Base-by-base conservation (phyloP, 2,888 invertebrate species). In the Dolichomitus sp. region DNA sequence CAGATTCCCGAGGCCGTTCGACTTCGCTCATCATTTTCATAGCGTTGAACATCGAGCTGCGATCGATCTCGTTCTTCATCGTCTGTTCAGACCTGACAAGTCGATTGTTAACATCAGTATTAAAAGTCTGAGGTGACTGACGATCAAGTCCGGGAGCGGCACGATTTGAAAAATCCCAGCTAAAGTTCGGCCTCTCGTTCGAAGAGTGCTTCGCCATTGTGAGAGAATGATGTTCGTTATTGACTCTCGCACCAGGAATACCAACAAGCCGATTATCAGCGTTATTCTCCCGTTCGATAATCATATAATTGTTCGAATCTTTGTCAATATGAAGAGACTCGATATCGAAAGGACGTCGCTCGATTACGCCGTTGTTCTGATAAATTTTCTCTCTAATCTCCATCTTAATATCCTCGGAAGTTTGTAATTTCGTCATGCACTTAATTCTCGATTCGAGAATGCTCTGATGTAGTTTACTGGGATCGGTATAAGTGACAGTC, bases 401-500 rank as follows among this genome's bases (percentile, higher is more conserved):
- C 77, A 89, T 84, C 63, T 90, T 89, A 4, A 88, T 77, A 5
- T 91, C 91, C 0, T 91, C 91, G n/a, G 86, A 42, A 5, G 74
- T 85, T 1, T 88, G 79, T 7, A 48, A 85, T 17, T 89, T 91
- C 23, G 87, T 69, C 14, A 73, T 30, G 17, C 84, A 85, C 48
- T 89, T 89, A 2, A 88, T 77, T 50, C 88, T 88, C 2, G 89
- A 80, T 4, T 91, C 90, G 17, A 87, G 81, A 6, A 87, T 42
- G 0, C 83, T 79, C 17, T 89, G 89, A 6, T 88, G 90, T 66
- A 91, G 87, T 52, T 90, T 91, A 14, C 87, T 88, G 0, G 91
- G 88, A 76, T 91, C 91, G 2, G 91, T 89, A 40, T 92, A 92
- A 2, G 91, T 91, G 4, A 91, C 90, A 0, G 90, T 90, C 0